Conservation (phyloP, 1,140 invertebrate species). For the Conus ventricosus region DNA sequence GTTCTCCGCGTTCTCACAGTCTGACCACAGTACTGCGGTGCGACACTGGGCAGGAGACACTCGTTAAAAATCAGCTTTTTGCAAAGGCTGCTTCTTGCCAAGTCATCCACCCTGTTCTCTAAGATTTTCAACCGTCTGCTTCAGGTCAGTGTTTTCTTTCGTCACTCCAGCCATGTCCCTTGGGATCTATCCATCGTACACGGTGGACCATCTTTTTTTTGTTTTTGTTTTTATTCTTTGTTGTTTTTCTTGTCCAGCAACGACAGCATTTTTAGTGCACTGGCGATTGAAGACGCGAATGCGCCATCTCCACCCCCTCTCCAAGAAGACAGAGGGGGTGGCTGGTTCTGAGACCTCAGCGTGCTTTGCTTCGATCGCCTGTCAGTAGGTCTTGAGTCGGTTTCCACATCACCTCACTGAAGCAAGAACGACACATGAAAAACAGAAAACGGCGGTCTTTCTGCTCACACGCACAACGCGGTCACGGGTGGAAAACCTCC, state of each 20-base stretch:
- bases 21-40: background rate
- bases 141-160: background rate
- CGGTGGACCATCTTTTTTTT: background rate
- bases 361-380: no score
- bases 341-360: no score
- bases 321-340: no score
- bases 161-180: background rate
- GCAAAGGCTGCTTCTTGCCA: background rate
- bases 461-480: no score
- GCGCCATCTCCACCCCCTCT: no score
- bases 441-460: no score
- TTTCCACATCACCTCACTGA: no score
- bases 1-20: background rate
- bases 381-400: no score
- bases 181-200: background rate
- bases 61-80: background rate
- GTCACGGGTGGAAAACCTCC: no score
- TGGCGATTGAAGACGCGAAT: background rate
- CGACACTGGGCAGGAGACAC: background rate
- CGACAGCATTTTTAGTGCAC: background rate
- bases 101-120: background rate
- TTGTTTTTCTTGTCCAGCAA: background rate
- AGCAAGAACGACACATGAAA: no score
- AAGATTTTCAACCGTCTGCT: background rate
- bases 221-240: background rate